Percentiles rank a stretch among this genome's conserved stretches.
Evolutionary conservation across 2,888 invertebrate species (phyloP).

Genomic region (Mythimna lalbum): DNA sequence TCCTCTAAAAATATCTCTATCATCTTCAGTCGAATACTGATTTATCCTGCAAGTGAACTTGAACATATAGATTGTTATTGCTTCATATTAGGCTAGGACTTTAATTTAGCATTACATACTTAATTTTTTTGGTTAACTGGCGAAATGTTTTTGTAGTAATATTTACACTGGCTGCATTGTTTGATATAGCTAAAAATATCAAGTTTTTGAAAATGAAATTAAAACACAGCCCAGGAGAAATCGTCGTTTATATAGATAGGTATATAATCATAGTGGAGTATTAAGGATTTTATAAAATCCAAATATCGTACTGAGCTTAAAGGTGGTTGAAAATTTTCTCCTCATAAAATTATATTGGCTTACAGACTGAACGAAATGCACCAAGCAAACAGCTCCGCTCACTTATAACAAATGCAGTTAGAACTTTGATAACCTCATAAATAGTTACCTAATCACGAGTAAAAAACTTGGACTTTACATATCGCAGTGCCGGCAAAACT

Average conservation of each 20-base stretch:
- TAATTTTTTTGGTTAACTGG: not conserved
- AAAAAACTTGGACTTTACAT: conserved; percentile 52
- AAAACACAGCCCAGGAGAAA: not conserved
- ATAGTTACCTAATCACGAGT: conserved; percentile 51
- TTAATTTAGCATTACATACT: not conserved
- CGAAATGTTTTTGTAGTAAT: not conserved
- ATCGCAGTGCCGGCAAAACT: conserved; percentile 45
- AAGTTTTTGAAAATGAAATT: not conserved
- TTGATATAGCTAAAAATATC: not conserved
- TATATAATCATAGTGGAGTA: not conserved
- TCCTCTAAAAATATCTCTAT: not conserved
- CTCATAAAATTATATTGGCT: conserved; percentile 30
- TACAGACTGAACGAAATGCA: conserved; percentile 17
- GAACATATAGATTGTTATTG: too few species aligned
- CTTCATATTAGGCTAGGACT: not conserved
- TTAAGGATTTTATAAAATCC: not conserved
- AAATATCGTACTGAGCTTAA: not conserved
- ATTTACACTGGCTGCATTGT: not conserved
- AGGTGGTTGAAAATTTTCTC: not conserved
- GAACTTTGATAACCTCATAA: conserved; percentile 49
- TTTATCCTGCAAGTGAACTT: too few species aligned
- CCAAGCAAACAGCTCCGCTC: conserved; percentile 7
- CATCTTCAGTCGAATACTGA: not conserved
- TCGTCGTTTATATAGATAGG: too few species aligned
- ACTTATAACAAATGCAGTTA: conserved; percentile 31